Evolutionary conservation across 2,888 invertebrate genomes (phyloP), one percentile per base, ranked within the genome.

Genomic region (Colostygia pectinataria): DNA sequence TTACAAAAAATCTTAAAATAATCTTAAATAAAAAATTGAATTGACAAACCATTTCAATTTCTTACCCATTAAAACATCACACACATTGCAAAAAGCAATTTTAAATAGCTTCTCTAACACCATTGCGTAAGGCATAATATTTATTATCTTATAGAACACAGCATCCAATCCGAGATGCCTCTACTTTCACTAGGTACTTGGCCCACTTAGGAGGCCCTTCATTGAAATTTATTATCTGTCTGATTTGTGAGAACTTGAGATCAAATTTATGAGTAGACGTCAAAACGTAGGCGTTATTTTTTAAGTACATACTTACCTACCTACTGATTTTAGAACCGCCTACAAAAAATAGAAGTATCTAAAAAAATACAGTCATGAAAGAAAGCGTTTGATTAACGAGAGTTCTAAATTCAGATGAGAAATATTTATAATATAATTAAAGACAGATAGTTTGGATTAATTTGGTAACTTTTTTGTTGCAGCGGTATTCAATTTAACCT

Each of bases 171-270:
- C 12, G 42, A 45, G 45, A 49, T 50, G 45, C 24, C 12, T 61
- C 59, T 68, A 80, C 81, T 82, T 82, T 82, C 81, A 80, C 80
- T 79, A n/a, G n/a, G n/a, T n/a, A 59, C 71, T 70, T 73, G 77
- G 69, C 79, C 75, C 59, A 60, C 66, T 74, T 73, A 64, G 59
- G 54, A 20, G 56, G 66, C 78, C 77, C 73, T 76, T 74, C 65
- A 62, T 62, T 59, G 65, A 65, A 64, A 68, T 57, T 59, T 63
- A 55, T 59, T 54, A 59, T 48, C 14, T 47, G 50, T 53, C 48
- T 56, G 61, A 57, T 61, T 61, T 61, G 58, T 61, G 58, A 55
- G 55, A 60, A 53, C 48, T 52, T 42, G 43, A 51, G 41, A 46
- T 56, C 45, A 23, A 43, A 52, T 58, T 58, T 55, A 61, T 61